Base-by-base conservation (phyloP, 2,888 invertebrate genomes). In the Stomorhina lunata region DNA sequence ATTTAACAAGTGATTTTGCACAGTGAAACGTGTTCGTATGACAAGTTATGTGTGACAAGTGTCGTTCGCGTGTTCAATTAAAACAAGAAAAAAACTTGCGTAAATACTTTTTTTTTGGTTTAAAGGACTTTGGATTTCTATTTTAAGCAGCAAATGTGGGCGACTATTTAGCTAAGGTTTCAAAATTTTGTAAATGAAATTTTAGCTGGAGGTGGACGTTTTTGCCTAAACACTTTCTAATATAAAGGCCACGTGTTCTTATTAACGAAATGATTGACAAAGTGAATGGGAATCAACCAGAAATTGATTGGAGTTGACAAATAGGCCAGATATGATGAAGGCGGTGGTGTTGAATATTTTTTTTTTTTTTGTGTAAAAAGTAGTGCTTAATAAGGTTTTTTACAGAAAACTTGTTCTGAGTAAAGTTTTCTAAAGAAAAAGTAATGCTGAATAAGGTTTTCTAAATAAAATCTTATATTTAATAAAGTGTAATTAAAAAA, bases 41-140 rank as follows among this genome's bases (percentile, higher is more conserved):
- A 53, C 68, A 78, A 78, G 61, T 81, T 81, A 63, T 50, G 32
- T 43, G 71, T 59, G 73, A 77, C 81, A 78, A 82, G 73, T 82
- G 82, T 66, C 79, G n/a, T n/a, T n/a, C n/a, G 82, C 71, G 82
- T 82, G 82, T 82, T 82, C 79, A 79, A 82, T 82, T 82, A 82
- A 79, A 72, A n/a, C n/a, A n/a, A n/a, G n/a, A 37, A 63, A 37
- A 63, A 59, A 17, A 53, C 29, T 66, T 77, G 61, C 20, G 43
- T 48, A 53, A 53, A 77, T 20, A 68, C 10, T 50, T 61, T 32
- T 43, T 69, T 55, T 63, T 40, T 12, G n/a, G 7, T 57, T 57
- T 32, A 9, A n/a, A 25, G 9, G 12, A 4, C n/a, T 10, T 53
- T 27, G 20, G 20, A 29, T 53, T 29, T 37, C 32, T 29, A 34